Conservation (phyloP, 2,888 invertebrate genomes). For the Colostygia pectinataria region DNA sequence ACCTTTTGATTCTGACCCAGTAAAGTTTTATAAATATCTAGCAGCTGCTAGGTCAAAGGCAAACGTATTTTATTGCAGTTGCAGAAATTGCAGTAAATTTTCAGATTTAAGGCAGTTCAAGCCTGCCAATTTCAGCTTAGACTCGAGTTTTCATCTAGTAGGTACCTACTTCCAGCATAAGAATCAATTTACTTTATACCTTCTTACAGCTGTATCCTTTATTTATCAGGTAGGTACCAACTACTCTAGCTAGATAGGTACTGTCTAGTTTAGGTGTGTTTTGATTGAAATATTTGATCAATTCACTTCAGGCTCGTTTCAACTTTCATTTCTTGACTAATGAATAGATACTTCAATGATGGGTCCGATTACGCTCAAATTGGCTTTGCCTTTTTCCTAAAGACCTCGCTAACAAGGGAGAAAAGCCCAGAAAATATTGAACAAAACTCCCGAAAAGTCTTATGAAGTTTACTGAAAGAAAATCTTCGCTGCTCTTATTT, state of each 20-base stretch:
- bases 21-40: not conserved
- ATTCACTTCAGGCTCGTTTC: constrained; percentile 6
- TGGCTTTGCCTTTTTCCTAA: constrained; percentile 16
- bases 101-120: constrained; percentile 4
- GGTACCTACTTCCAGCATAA: not conserved
- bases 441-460: constrained; percentile 4
- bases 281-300: constrained; percentile 17
- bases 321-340: constrained; percentile 17
- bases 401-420: constrained; percentile 8
- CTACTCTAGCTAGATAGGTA: too few relatives aligned
- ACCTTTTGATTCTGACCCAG: too few relatives aligned
- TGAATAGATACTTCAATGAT: constrained; percentile 12
- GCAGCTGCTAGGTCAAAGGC: not conserved
- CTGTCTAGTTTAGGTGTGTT: too few relatives aligned
- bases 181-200: not conserved
- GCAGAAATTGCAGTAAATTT: constrained; percentile 12
- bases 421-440: constrained; percentile 3
- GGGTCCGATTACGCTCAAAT: constrained; percentile 21
- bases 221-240: too few relatives aligned
- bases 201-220: too few relatives aligned
- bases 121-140: constrained; percentile 10
- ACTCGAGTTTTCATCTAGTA: constrained; percentile 2
- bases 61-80: not conserved
- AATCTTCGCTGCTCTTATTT: constrained; percentile 3
- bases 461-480: constrained; percentile 3